Base-by-base conservation (phyloP, 2,888 invertebrate species). In the Calliopum simillimum region DNA sequence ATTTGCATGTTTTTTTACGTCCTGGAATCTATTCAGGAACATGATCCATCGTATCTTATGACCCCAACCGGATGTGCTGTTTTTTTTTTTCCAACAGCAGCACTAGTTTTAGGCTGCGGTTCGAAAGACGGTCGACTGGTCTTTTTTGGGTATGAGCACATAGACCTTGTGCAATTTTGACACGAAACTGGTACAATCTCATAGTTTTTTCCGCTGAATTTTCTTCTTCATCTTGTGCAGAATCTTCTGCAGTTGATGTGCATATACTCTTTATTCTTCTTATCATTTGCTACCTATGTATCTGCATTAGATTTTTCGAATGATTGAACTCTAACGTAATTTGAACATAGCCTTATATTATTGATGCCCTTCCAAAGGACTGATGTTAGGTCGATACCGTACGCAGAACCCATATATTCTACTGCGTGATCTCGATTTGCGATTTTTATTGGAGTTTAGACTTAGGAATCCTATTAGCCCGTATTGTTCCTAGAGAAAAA, bases 331-430 rank as follows among this genome's bases (percentile, higher is more conserved):
- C 81, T 81, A 73, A 80, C 80, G 69, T 80, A 82, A 59, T 81
- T 79, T 71, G 82, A 81, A 72, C 80, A 74, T 69, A 82, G 75
- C 67, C 74, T 78, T 59, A 83, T 81, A 69, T 75, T 78, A 72
- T 82, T 83, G 70, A 80, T 83, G 71, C 82, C 83, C 75, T 82
- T 82, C 82, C n/a, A n/a, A n/a, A n/a, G n/a, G n/a, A n/a, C n/a
- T n/a, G n/a, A n/a, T n/a, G n/a, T n/a, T n/a, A n/a, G n/a, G n/a
- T n/a, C n/a, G n/a, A n/a, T n/a, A n/a, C n/a, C n/a, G n/a, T n/a
- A n/a, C n/a, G n/a, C n/a, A n/a, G n/a, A n/a, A n/a, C n/a, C n/a
- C n/a, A n/a, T n/a, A n/a, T n/a, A n/a, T n/a, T n/a, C n/a, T n/a
- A n/a, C n/a, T n/a, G n/a, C n/a, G n/a, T n/a, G n/a, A n/a, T n/a